These are phyloP conservation scores for Dysdera silvatica DNA, from an alignment of 1,140 invertebrate species.

Conservation along the genomic window DNA sequence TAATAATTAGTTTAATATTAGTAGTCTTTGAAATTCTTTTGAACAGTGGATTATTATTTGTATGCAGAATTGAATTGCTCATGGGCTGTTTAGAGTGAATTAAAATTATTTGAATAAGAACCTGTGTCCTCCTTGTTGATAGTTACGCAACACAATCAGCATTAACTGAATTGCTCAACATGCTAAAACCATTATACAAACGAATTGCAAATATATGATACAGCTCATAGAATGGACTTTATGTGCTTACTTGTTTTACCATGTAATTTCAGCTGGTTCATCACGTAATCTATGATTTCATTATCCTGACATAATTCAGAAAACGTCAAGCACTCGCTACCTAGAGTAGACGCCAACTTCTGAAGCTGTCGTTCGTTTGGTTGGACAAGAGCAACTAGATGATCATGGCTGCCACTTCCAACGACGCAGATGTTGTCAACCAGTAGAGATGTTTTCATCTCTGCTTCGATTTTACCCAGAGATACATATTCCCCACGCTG, in stretches of 20 bases:
- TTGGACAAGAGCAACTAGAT: slow-evolving; percentile 81
- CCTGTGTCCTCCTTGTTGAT: too few species aligned
- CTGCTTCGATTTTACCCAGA: slow-evolving; percentile 55
- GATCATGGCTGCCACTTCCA: slow-evolving; percentile 72
- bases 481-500: slow-evolving; percentile 87
- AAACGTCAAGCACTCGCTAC: slow-evolving; percentile 50
- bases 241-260: too few species aligned
- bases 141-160: neutral
- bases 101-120: too few species aligned
- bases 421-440: slow-evolving; percentile 95
- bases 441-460: slow-evolving; percentile 81
- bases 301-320: slow-evolving; percentile 65
- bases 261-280: too few species aligned
- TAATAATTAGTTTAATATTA: too few species aligned
- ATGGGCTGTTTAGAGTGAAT: too few species aligned
- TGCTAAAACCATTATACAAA: neutral
- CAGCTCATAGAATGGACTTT: too few species aligned
- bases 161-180: neutral
- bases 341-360: slow-evolving; percentile 56
- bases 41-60: too few species aligned
- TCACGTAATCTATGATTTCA: too few species aligned
- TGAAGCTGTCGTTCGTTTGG: slow-evolving; percentile 61
- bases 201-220: neutral
- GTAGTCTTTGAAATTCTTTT: too few species aligned
- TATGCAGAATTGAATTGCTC: too few species aligned